A percentile compares a stretch with the other conserved stretches of the same genome.
These are phyloP conservation scores for Drosophila nannoptera DNA, from an alignment of 1,140 invertebrate species.

Conservation along the genomic window DNA sequence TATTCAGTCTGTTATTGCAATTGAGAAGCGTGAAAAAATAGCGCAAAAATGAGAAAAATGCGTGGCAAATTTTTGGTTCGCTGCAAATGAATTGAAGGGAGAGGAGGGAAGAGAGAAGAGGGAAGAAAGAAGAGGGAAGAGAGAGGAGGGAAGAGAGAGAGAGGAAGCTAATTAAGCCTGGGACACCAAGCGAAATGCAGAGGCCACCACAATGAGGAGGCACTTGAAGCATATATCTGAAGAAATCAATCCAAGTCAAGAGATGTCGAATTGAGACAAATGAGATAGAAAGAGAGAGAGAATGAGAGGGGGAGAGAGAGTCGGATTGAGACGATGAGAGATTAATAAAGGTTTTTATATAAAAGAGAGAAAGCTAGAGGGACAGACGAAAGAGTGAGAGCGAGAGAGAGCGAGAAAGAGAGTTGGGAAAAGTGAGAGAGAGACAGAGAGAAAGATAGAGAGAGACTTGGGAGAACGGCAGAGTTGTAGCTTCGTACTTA, in stretches of 20 bases:
- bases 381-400: not conserved
- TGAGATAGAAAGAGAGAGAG: not conserved
- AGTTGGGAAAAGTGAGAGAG: too few relatives aligned
- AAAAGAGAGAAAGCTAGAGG: not conserved
- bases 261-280: too few relatives aligned
- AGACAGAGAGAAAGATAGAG: not conserved
- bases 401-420: not conserved
- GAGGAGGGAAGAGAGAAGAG: not conserved
- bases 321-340: not conserved
- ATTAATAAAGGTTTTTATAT: too few relatives aligned
- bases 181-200: not conserved
- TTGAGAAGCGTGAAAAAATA: conserved; percentile 28
- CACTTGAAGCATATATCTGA: too few relatives aligned
- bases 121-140: too few relatives aligned
- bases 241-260: too few relatives aligned
- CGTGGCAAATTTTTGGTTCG: conserved; percentile 33
- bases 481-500: too few relatives aligned
- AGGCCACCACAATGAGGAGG: not conserved
- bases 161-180: not conserved
- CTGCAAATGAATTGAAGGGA: conserved; percentile 33
- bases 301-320: not conserved
- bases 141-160: not conserved
- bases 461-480: not conserved
- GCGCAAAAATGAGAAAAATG: conserved; percentile 22
- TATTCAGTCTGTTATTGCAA: conserved; percentile 19